Evolutionary conservation across 2,888 invertebrate genomes (phyloP).

Genomic region (Coleophora flavipennella): DNA sequence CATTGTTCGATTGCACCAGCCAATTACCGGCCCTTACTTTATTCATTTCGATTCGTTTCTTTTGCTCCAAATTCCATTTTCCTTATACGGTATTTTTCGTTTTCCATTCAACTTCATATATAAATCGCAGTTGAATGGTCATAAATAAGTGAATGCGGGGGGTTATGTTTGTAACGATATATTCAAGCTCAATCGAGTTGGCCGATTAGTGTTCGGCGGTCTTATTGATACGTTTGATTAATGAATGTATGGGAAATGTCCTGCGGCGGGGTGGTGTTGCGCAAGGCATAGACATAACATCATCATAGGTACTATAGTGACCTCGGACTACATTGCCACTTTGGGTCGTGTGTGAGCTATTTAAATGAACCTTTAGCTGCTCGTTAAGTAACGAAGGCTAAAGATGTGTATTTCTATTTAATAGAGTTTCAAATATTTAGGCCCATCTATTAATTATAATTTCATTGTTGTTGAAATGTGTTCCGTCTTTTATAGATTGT

Average conservation of each 20-base stretch:
- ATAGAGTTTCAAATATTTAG: neutral
- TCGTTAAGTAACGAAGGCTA: constrained; percentile 24
- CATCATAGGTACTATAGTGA: constrained; percentile 15
- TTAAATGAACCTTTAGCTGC: constrained; percentile 26
- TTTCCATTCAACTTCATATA: neutral
- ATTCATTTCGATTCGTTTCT: no score
- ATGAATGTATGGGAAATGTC: constrained; percentile 27
- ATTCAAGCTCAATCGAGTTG: constrained; percentile 1
- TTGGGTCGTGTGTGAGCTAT: constrained; percentile 44
- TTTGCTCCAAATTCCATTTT: no score
- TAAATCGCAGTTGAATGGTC: neutral
- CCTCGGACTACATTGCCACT: constrained; percentile 44
- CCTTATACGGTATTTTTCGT: neutral
- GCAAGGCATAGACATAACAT: no score
- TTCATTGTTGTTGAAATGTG: no score
- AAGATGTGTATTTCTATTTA: no score
- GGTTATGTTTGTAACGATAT: neutral
- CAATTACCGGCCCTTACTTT: no score
- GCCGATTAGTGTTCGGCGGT: constrained; percentile 9
- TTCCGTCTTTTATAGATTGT: no score
- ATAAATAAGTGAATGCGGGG: neutral
- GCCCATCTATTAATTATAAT: no score
- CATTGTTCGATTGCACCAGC: no score
- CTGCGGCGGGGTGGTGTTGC: constrained; percentile 20
- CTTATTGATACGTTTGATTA: constrained; percentile 29